These are phyloP conservation scores for Felis chaus DNA, from an alignment of 2,113 vertebrate genomes.

Conservation along the genomic window DNA sequence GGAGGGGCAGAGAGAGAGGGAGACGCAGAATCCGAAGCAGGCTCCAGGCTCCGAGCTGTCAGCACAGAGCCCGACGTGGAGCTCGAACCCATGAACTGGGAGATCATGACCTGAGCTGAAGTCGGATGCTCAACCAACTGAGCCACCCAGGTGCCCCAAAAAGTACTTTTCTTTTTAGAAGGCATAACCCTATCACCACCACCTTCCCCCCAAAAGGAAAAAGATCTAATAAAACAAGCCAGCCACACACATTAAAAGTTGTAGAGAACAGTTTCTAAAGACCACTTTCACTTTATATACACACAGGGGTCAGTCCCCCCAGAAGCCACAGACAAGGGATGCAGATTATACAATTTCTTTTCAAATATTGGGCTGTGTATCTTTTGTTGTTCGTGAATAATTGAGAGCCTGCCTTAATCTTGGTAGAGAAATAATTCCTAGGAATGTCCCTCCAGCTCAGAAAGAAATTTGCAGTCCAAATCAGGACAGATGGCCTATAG, in stretches of 20 bases:
- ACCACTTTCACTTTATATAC: background rate
- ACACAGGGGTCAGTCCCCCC: background rate
- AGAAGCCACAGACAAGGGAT: no score
- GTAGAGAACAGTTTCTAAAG: background rate
- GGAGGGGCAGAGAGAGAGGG: no score
- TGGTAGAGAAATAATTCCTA: background rate
- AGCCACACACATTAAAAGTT: background rate
- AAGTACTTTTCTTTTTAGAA: background rate
- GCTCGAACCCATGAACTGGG: no score
- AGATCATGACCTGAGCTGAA: no score
- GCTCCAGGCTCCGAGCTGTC: no score
- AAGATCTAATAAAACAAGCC: no score
- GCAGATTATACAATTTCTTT: background rate
- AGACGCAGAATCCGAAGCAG: no score
- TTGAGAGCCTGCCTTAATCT: background rate
- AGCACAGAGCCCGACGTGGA: no score
- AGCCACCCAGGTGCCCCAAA: no score
- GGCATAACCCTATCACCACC: background rate
- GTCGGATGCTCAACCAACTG: no score
- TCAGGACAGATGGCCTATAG: background rate
- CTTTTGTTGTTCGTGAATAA: background rate
- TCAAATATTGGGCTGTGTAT: background rate
- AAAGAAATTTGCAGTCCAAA: background rate
- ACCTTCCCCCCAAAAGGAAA: background rate
- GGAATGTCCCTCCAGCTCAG: background rate